Evolutionary conservation across 2,888 invertebrate species (phyloP), one percentile per base, ranked within the genome.

Genomic region (Trichacis sp.): DNA sequence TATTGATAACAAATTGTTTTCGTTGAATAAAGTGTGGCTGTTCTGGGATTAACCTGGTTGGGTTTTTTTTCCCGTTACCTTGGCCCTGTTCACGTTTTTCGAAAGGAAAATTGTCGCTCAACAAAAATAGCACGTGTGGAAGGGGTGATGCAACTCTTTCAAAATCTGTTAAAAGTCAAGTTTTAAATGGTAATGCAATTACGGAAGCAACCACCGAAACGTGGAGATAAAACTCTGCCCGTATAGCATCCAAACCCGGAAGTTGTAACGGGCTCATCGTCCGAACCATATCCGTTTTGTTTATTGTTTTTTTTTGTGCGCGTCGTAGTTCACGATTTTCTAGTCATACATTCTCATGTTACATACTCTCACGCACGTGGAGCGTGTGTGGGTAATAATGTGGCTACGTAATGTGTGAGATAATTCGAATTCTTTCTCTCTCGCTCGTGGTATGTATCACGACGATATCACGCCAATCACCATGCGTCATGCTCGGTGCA

Each of bases 1-100:
- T 79, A 79, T 78, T 78, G 71, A 77, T 68, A 70, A 33, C 60
- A 65, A 68, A 74, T 72, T 74, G 73, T 77, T 79, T 74, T 71
- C 67, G 66, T 56, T 50, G 71, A 72, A 70, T 66, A 76, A 73
- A 73, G 76, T 81, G 79, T 83, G 81, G 78, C 79, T 83, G 78
- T 79, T 81, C 77, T 81, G 79, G 60, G 78, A 80, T 81, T 78
- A n/a, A n/a, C n/a, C n/a, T n/a, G n/a, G n/a, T n/a, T n/a, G n/a
- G n/a, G n/a, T n/a, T n/a, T n/a, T n/a, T n/a, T n/a, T n/a, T n/a
- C n/a, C n/a, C n/a, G n/a, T n/a, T n/a, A n/a, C n/a, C n/a, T n/a
- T n/a, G n/a, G n/a, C n/a, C n/a, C n/a, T n/a, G n/a, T n/a, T n/a
- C n/a, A n/a, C n/a, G n/a, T n/a, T n/a, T n/a, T n/a, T n/a, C n/a